phyloP scores from a whole-genome alignment of 2,888 invertebrate genomes.

The Periphyllus acericola region DNA sequence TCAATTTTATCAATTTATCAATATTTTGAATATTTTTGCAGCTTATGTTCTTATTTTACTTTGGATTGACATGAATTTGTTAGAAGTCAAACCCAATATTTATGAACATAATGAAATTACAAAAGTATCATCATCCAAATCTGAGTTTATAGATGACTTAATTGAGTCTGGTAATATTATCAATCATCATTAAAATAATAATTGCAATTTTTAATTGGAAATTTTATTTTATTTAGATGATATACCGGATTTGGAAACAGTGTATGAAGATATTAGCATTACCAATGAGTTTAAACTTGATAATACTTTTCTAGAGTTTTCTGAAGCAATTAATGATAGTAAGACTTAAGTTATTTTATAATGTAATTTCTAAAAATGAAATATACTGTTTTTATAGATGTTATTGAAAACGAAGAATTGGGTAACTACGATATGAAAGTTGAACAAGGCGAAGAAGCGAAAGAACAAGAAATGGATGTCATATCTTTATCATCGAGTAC shows the following conservation, averaged over 20 bases:
- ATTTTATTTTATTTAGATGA: slow-evolving; percentile 25
- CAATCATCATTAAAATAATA: not conserved
- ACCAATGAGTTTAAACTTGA: slow-evolving; percentile 42
- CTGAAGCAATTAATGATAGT: slow-evolving; percentile 36
- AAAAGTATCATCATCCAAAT: not conserved
- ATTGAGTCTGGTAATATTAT: slow-evolving; percentile 48
- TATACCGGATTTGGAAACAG: slow-evolving; percentile 49
- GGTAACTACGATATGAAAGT: not conserved
- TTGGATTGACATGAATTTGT: slow-evolving; percentile 52
- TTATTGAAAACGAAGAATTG: slow-evolving; percentile 4
- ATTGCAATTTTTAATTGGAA: not conserved
- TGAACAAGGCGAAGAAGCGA: slow-evolving; percentile 34
- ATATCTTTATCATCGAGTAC: slow-evolving; percentile 53
- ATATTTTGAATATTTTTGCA: not conserved
- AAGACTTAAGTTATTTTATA: not conserved
- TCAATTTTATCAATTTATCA: not conserved
- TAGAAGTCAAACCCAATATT: slow-evolving; percentile 31
- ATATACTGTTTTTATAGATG: slow-evolving; percentile 19
- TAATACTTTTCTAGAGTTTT: not conserved
- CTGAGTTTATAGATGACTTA: slow-evolving; percentile 7
- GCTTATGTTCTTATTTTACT: slow-evolving; percentile 46
- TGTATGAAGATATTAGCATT: slow-evolving; percentile 47
- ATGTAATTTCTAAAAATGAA: not conserved
- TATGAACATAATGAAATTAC: not conserved
- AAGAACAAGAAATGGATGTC: slow-evolving; percentile 48